Conservation (phyloP, 2,113 vertebrate genomes). For the Ochotona curzoniae region DNA sequence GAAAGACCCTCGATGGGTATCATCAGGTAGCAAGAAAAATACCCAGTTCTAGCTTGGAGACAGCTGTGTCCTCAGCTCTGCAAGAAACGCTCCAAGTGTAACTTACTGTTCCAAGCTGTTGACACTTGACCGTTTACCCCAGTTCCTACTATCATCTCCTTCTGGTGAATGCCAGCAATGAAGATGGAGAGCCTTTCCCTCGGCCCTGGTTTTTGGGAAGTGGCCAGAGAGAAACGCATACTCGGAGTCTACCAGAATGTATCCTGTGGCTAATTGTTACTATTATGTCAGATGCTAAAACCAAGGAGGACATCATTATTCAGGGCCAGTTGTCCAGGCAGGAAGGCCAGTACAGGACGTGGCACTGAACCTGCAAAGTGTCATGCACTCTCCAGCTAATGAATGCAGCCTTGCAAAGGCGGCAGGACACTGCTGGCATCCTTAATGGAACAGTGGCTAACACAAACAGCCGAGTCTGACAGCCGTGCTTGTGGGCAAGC, state of each 20-base stretch:
- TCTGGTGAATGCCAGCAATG: not conserved
- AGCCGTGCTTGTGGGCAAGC: constrained; percentile 72
- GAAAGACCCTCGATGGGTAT: not conserved
- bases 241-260: constrained; percentile 65
- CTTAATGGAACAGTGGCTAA: constrained; percentile 80
- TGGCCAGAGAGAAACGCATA: constrained; percentile 47
- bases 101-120: not conserved
- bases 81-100: not conserved
- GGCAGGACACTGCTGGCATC: constrained; percentile 80
- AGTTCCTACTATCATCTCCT: not conserved
- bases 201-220: not conserved
- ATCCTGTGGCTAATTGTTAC: constrained; percentile 80
- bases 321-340: constrained; percentile 80
- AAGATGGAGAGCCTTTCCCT: not conserved
- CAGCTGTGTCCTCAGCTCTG: not conserved
- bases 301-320: constrained; percentile 83
- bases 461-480: constrained; percentile 57
- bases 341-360: constrained; percentile 80
- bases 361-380: constrained; percentile 80
- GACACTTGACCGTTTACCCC: not conserved
- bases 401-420: constrained; percentile 83
- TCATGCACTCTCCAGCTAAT: constrained; percentile 82
- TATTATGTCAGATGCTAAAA: constrained; percentile 80
- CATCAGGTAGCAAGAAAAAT: not conserved
- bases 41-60: not conserved